Base-by-base conservation (phyloP, 2,888 invertebrate species). In the Chrysotoxum bicinctum region DNA sequence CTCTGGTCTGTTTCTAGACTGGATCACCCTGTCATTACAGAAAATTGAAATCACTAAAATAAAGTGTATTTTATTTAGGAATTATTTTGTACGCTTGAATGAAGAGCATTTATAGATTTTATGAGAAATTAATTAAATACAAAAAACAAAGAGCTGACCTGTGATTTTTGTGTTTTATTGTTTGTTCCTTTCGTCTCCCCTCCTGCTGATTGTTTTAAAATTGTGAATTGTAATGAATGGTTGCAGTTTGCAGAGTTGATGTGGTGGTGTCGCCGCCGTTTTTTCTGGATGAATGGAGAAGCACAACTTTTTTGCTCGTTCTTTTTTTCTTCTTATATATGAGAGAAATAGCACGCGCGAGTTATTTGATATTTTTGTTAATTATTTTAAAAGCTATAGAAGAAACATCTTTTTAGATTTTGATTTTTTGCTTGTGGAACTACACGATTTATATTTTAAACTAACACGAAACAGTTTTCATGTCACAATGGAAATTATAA, bases 181-280 rank as follows among this genome's bases (percentile, higher is more conserved):
- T 40, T 37, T 62, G 45, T 23, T 76, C 26, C 45, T 30, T 32
- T 66, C n/a, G 32, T 21, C 58, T 37, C 10, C 16, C 19, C 7
- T 58, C 8, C 14, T 58, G 35, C 26, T 64, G 64, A 19, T 64
- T 14, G 64, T 21, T 64, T 26, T 16, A 43, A n/a, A 66, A 26
- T n/a, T n/a, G n/a, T n/a, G n/a, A 66, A 50, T 54, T 70, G 45
- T 58, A 58, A 75, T 79, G 68, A 74, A 83, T 78, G 79, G 79
- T 32, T 58, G 58, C 50, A 83, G 73, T 50, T 37, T 58, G 84
- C 52, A 54, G 70, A 79, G 66, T 54, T 72, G 40, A 1, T 37
- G 40, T 43, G 40, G 16, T 60, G 56, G 64, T 76, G 70, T 84
- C 80, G 80, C 70, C 72, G 79, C 70, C 80, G 84, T 70, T 79